phyloP scores from a whole-genome alignment of 1,140 invertebrate species.

The Drosophila murphyi region DNA sequence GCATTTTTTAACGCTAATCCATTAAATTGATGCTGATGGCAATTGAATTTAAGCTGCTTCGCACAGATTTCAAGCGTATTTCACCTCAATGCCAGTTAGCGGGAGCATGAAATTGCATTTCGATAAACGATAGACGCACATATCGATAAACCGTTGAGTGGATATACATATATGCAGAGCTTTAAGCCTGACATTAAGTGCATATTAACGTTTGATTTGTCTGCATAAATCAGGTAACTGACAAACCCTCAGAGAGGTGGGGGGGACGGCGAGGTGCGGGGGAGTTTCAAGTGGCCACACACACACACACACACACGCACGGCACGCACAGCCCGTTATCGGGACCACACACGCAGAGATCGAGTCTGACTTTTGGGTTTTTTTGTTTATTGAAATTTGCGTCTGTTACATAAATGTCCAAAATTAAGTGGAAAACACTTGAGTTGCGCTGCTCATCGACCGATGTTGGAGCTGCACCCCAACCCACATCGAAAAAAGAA shows the following conservation, averaged over 20 bases:
- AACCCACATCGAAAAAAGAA: background rate
- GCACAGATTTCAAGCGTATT: slow-evolving; percentile 61
- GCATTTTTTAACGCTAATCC: slow-evolving; percentile 71
- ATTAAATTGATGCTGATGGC: slow-evolving; percentile 77
- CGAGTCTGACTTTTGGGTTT: slow-evolving; percentile 21
- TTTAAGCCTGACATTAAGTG: slow-evolving; percentile 56
- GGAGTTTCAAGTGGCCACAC: slow-evolving; percentile 70
- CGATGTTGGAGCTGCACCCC: slow-evolving; percentile 25
- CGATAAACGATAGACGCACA: slow-evolving; percentile 49
- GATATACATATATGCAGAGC: background rate
- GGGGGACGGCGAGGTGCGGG: background rate
- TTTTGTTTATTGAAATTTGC: slow-evolving; percentile 74
- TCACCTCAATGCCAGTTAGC: slow-evolving; percentile 53
- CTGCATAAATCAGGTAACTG: slow-evolving; percentile 65
- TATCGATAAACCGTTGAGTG: slow-evolving; percentile 25
- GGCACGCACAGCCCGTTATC: background rate
- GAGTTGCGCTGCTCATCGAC: slow-evolving; percentile 16
- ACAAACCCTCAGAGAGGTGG: background rate
- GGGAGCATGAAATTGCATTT: slow-evolving; percentile 57
- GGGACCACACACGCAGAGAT: slow-evolving; percentile 63
- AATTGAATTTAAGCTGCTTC: slow-evolving; percentile 79
- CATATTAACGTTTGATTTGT: slow-evolving; percentile 74
- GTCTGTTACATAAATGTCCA: slow-evolving; percentile 63
- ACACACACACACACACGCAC: slow-evolving; percentile 22
- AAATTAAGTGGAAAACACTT: slow-evolving; percentile 81